phyloP scores from a whole-genome alignment of 2,888 invertebrate genomes.

The Lobophora halterata region DNA sequence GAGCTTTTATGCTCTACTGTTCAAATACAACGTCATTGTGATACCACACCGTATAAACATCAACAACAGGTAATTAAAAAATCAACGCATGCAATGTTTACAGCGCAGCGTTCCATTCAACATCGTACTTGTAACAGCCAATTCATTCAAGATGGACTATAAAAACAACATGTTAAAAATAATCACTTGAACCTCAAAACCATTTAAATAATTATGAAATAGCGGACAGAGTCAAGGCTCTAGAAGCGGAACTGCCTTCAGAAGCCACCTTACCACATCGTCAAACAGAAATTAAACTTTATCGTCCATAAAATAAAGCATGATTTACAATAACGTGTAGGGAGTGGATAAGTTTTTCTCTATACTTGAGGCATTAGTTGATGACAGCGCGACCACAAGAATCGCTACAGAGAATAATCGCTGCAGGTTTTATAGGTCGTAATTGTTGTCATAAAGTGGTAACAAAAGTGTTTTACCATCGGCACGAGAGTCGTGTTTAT shows the following conservation, averaged over 20 bases:
- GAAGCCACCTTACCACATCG: constrained; percentile 34
- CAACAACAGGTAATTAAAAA: constrained; percentile 32
- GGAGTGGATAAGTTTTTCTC: constrained; percentile 41
- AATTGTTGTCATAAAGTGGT: constrained; percentile 80
- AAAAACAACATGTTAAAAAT: constrained; percentile 21
- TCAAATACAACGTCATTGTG: constrained; percentile 27
- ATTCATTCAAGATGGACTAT: constrained; percentile 17
- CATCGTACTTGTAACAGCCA: constrained; percentile 25
- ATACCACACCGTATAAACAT: constrained; percentile 27
- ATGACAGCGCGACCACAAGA: constrained; percentile 73
- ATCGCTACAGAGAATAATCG: constrained; percentile 75
- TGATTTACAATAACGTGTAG: constrained; percentile 37
- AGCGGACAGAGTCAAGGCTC: constrained; percentile 58
- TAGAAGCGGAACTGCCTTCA: constrained; percentile 36
- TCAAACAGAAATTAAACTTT: constrained; percentile 43
- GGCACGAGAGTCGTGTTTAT: constrained; percentile 75
- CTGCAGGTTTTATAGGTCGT: constrained; percentile 78
- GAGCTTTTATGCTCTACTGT: constrained; percentile 25
- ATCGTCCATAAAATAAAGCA: constrained; percentile 42
- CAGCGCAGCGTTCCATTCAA: constrained; percentile 16
- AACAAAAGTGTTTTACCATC: constrained; percentile 78
- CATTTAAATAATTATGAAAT: constrained; percentile 22
- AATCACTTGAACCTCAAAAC: constrained; percentile 16
- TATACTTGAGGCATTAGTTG: constrained; percentile 50
- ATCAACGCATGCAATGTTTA: constrained; percentile 28